phyloP scores from a whole-genome alignment of 2,797 vertebrate species.

The Pristis pectinata region DNA sequence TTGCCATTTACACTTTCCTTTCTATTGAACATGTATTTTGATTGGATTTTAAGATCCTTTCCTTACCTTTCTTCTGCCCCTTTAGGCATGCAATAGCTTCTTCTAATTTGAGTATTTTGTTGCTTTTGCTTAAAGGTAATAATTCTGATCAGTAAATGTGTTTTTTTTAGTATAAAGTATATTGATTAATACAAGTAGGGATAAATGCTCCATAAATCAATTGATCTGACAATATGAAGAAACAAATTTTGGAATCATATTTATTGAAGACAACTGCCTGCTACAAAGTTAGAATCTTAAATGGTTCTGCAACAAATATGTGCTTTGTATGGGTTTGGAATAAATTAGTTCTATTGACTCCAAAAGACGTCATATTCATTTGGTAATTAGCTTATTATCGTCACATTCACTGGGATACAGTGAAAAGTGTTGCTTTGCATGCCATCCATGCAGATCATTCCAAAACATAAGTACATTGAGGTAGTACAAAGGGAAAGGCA shows the following conservation, averaged over 20 bases:
- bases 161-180: background rate
- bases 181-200: background rate
- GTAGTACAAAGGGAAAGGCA: too few relatives aligned
- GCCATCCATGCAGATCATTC: too few relatives aligned
- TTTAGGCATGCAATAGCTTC: background rate
- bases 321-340: too few relatives aligned
- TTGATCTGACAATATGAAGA: background rate
- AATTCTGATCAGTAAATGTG: background rate
- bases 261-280: background rate
- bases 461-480: too few relatives aligned
- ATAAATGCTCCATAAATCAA: background rate
- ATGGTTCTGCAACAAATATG: background rate
- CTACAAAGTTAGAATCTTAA: background rate
- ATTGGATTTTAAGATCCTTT: background rate
- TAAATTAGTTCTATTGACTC: background rate
- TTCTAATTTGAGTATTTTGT: background rate
- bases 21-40: background rate
- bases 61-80: background rate
- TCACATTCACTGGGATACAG: too few relatives aligned
- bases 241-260: background rate
- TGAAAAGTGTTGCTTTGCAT: too few relatives aligned
- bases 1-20: background rate
- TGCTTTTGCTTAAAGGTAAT: background rate
- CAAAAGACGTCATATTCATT: background rate
- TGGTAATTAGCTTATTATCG: too few relatives aligned